Conservation (phyloP, 2,113 vertebrate species). For the Catharus bicknelli region DNA sequence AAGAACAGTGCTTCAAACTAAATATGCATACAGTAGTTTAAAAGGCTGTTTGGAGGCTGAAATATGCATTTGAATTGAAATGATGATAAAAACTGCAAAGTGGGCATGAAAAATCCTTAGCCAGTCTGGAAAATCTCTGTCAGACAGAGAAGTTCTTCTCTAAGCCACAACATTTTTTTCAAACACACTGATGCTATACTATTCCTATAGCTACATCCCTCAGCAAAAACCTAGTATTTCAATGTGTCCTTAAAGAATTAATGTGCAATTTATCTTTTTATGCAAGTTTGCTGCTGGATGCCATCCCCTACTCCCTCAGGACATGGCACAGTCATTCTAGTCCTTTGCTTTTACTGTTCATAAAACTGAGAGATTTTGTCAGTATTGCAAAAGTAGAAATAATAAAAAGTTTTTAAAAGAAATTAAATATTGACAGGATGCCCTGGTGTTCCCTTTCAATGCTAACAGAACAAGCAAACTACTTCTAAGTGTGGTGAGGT, state of each 20-base stretch:
- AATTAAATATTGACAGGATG: neutral
- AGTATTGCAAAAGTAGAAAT: neutral
- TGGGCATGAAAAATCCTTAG: neutral
- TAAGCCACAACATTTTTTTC: neutral
- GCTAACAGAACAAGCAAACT: neutral
- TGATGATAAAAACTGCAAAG: neutral
- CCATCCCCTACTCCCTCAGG: neutral
- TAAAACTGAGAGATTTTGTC: neutral
- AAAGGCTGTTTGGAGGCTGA: neutral
- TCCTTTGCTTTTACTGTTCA: neutral
- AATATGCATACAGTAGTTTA: neutral
- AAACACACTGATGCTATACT: neutral
- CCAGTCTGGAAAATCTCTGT: neutral
- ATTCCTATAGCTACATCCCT: neutral
- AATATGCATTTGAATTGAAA: neutral
- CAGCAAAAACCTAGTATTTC: neutral
- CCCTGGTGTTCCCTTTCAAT: neutral
- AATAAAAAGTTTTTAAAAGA: neutral
- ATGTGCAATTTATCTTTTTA: neutral
- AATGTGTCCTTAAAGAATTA: neutral
- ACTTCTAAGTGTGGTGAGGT: neutral
- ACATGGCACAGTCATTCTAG: neutral
- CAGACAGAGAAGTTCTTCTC: neutral
- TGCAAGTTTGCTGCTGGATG: neutral
- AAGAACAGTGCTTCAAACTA: neutral